Base-by-base conservation (phyloP, 1,140 invertebrate genomes). In the Matsumurasca onukii region DNA sequence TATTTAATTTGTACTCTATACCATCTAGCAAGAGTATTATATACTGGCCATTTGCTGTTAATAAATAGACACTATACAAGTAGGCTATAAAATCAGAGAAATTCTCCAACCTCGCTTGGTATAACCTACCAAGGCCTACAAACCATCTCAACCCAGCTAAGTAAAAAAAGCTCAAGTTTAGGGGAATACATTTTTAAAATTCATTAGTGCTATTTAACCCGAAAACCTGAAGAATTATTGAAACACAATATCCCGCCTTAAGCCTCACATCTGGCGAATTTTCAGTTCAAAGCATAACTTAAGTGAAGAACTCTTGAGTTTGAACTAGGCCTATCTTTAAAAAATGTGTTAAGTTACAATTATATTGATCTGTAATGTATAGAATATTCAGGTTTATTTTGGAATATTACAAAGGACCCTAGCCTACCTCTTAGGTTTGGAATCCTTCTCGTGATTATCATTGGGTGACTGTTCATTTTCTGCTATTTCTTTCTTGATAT, bases 381-480 rank as follows among this genome's bases (percentile, higher is more conserved):
- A 12, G n/a, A 45, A 45, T 12, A n/a, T n/a, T 45, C 39, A 29
- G 29, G 22, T 62, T 24, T 27, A 27, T 61, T 3, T 27, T 31
- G 22, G 22, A 27, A 24, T 45, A 48, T 34, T 31, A 64, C 5
- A 31, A 9, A 30, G 1, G 20, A 5, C 24, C 24, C 27, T 13
- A 39, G 45, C 24, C 45, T 27, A 64, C 62, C 31, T 64, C 45
- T 64, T 64, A 13, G 62, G 62, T 45, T 64, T 64, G n/a, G 31
- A 45, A 64, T 64, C 62, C 24, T 64, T 64, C 9, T 64, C 62
- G 20, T 64, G 62, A 3, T 30, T 20, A 20, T 64, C 62, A 3
- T 31, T 34, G 24, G 49, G n/a, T 17, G 49, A n/a, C n/a, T 51
- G 49, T 51, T 51, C 49, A 51, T 51, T 51, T 51, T 51, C 49